Conservation (phyloP, 2,113 vertebrate species). For the Acrocephalus arundinaceus region DNA sequence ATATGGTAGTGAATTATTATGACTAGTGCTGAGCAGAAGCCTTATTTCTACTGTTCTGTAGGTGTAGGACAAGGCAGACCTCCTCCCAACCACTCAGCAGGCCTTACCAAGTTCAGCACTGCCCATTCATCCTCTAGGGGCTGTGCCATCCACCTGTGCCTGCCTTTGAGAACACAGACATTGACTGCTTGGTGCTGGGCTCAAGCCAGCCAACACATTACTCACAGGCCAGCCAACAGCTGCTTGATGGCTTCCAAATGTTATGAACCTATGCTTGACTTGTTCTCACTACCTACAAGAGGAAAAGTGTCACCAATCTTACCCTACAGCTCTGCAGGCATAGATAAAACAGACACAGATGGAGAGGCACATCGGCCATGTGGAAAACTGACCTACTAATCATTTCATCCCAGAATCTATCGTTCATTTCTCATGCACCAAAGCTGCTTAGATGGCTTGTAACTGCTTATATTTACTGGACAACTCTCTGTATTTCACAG, state of each 20-base stretch:
- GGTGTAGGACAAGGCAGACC: neutral
- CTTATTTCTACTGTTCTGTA: neutral
- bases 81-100: neutral
- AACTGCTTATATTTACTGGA: neutral
- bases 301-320: neutral
- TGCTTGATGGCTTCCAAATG: neutral
- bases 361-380: neutral
- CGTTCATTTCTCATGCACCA: slow-evolving; percentile 3
- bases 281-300: neutral
- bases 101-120: neutral
- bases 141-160: neutral
- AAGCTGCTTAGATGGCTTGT: slow-evolving; percentile 32
- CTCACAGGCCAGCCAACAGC: slow-evolving; percentile 5
- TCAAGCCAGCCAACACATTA: neutral
- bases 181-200: neutral
- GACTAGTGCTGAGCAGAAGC: neutral
- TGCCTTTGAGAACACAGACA: neutral
- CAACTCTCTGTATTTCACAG: neutral
- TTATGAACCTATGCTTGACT: neutral
- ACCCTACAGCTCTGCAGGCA: slow-evolving; percentile 6
- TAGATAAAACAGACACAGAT: slow-evolving; percentile 2
- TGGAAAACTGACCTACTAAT: slow-evolving; percentile 55
- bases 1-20: neutral
- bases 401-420: slow-evolving; percentile 2
- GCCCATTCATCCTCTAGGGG: neutral